Evolutionary conservation across 2,888 invertebrate species (phyloP), one percentile per base, ranked within the genome.

Genomic region (Drosophila falleni): DNA sequence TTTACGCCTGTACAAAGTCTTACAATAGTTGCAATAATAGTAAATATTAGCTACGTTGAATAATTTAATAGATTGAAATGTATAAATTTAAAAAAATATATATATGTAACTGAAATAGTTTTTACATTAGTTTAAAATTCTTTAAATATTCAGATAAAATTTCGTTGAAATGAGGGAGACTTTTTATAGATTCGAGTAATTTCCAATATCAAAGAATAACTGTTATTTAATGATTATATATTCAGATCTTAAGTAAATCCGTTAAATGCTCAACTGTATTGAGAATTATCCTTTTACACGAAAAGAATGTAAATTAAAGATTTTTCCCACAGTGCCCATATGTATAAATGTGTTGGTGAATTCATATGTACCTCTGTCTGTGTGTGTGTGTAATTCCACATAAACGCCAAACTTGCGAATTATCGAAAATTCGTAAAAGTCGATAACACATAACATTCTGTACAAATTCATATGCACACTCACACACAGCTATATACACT

Each of bases 321-420:
- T 23, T 4, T 23, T 23, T 23, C 4, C 23, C 23, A 1, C 60
- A 70, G 70, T 70, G 54, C 13, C 10, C 16, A 42, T 26, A 4
- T 33, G 35, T 29, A 4, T 29, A 19, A 6, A 13, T 60, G 6
- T 31, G 46, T 13, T 42, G 42, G 35, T 35, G 10, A 50, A 42
- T 13, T 35, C 0, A 42, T 19, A 11, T 16, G 5, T 41, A 10
- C 41, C 15, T 3, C 29, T 29, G 29, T 41, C 0, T 35, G 35
- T 59, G 39, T 61, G 39, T 61, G 44, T 42, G 37, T 10, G 67
- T 56, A 42, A 62, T 51, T 61, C 53, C 44, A 50, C 58, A 61
- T 76, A 74, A 78, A 78, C 50, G 55, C 23, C 74, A 63, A 70
- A 71, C 41, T 71, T 66, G 63, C 49, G 44, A 71, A 74, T 74